Evolutionary conservation across 1,140 invertebrate species (phyloP).

Genomic region (Vollenhovia emeryi): DNA sequence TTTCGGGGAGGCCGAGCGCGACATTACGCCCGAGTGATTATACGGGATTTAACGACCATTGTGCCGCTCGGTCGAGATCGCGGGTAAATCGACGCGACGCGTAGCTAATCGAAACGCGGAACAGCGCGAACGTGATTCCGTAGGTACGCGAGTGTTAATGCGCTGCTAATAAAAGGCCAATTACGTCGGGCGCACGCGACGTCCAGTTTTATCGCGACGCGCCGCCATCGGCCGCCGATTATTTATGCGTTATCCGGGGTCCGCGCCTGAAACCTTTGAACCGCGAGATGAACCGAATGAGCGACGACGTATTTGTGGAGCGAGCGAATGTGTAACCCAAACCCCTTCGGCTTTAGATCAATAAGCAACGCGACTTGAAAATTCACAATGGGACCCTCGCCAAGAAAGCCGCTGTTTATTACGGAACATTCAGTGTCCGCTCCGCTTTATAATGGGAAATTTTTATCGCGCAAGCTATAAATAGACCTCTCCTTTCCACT

Average conservation of each 20-base stretch:
- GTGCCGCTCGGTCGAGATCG: not conserved
- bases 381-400: not conserved
- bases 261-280: not conserved
- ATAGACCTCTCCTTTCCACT: not conserved
- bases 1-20: not conserved
- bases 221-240: not conserved
- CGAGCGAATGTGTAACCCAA: conserved; percentile 14
- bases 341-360: not conserved
- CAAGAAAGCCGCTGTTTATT: not conserved
- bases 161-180: conserved; percentile 44
- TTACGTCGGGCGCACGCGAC: not conserved
- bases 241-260: conserved; percentile 10
- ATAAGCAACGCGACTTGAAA: conserved; percentile 17
- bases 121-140: conserved; percentile 12
- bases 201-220: conserved; percentile 17
- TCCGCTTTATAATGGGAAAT: not conserved
- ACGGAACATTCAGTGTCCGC: not conserved
- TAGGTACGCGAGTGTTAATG: conserved; percentile 19
- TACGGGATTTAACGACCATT: conserved; percentile 28
- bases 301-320: not conserved
- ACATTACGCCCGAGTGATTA: conserved; percentile 21
- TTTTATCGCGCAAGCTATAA: not conserved
- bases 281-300: not conserved
- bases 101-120: conserved; percentile 16
- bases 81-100: conserved; percentile 6